These are phyloP conservation scores for Ramazzottius varieornatus DNA, from an alignment of 2,888 invertebrate genomes.

Conservation along the genomic window DNA sequence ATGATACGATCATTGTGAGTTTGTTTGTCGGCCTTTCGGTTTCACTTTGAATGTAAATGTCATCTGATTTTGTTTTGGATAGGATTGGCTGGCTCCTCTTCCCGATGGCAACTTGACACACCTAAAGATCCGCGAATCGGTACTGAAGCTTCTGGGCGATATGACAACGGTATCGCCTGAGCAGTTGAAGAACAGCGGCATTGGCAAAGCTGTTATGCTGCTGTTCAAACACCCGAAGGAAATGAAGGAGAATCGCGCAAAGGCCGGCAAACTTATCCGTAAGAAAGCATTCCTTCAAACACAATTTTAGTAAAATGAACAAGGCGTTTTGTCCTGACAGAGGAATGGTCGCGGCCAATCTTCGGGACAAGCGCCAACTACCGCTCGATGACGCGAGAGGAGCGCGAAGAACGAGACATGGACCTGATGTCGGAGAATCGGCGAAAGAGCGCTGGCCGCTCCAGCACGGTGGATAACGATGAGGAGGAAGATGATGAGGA, in stretches of 20 bases:
- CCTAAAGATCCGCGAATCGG: not conserved
- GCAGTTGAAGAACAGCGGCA: not conserved
- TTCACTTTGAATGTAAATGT: not conserved
- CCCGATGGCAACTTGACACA: not conserved
- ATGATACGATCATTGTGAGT: too few species aligned
- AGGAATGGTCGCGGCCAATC: constrained; percentile 86
- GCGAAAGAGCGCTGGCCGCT: not conserved
- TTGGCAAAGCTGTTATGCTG: constrained; percentile 72
- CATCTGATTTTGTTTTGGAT: not conserved
- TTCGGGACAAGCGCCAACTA: constrained; percentile 71
- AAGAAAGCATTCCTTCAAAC: constrained; percentile 8
- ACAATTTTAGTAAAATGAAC: not conserved
- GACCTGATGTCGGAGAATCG: constrained; percentile 43
- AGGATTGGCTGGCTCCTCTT: constrained; percentile 3
- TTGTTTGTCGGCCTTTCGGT: not conserved
- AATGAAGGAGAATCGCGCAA: constrained; percentile 63
- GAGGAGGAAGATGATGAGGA: too few species aligned
- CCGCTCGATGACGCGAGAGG: constrained; percentile 52
- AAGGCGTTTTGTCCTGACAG: constrained; percentile 11
- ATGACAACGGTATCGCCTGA: not conserved
- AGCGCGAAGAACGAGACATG: constrained; percentile 67
- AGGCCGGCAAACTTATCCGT: constrained; percentile 70
- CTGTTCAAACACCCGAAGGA: constrained; percentile 94
- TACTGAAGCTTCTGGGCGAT: not conserved
- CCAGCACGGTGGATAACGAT: too few species aligned